Conservation (phyloP, 1,140 invertebrate genomes). For the Periplaneta americana region DNA sequence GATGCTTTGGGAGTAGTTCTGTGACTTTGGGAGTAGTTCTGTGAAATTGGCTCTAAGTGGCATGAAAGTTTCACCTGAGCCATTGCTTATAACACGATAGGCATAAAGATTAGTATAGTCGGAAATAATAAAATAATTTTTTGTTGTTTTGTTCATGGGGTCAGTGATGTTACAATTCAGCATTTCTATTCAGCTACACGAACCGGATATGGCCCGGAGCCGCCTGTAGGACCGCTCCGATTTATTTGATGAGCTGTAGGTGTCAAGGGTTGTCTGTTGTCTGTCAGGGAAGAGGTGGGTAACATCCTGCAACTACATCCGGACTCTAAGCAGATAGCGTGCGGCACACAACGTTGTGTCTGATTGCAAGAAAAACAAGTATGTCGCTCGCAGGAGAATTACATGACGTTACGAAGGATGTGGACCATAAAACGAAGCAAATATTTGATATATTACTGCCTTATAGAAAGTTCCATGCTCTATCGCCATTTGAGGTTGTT, state of each 20-base stretch:
- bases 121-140: no score
- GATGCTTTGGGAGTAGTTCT: no score
- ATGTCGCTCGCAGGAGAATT: neutral
- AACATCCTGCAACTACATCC: neutral
- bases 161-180: no score
- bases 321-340: neutral
- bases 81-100: no score
- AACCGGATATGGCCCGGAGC: no score
- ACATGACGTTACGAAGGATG: neutral
- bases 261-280: neutral
- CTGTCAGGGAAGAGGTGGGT: neutral
- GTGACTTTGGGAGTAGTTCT: no score
- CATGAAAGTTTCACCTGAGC: no score
- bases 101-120: no score
- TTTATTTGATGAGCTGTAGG: neutral
- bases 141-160: no score
- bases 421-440: neutral
- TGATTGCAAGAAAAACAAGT: neutral
- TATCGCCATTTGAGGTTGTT: neutral
- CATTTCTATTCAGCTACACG: no score
- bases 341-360: neutral
- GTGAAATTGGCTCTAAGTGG: no score
- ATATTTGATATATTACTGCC: neutral
- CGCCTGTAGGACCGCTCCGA: neutral
- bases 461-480: neutral